Percentiles rank a stretch among this genome's conserved stretches.
These are phyloP conservation scores for Aplysia californica DNA, from an alignment of 1,140 invertebrate species.

Conservation along the genomic window DNA sequence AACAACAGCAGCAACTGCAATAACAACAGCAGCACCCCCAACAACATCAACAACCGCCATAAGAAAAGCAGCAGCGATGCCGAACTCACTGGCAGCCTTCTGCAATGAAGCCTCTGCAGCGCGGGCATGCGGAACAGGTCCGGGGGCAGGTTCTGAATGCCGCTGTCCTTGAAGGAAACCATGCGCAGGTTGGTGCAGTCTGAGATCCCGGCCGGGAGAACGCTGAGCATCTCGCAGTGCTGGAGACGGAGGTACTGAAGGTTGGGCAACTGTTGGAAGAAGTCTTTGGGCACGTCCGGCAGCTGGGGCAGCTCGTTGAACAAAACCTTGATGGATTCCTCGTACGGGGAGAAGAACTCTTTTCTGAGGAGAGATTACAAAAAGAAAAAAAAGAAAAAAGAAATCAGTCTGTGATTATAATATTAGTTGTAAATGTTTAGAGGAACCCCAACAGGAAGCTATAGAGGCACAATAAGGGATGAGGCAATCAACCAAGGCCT, in stretches of 20 bases:
- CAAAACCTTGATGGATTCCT: constrained; percentile 46
- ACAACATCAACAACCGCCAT: too few species aligned
- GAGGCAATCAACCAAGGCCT: too few species aligned
- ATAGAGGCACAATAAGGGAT: too few species aligned
- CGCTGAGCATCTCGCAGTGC: background rate
- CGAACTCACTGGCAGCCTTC: constrained; percentile 24
- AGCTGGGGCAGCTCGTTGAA: constrained; percentile 27
- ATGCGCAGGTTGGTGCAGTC: constrained; percentile 37
- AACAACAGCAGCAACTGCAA: too few species aligned
- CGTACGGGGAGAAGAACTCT: constrained; percentile 40
- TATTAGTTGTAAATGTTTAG: too few species aligned
- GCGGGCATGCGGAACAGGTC: constrained; percentile 44
- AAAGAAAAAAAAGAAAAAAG: too few species aligned
- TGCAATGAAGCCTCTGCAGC: constrained; percentile 29
- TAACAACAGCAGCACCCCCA: too few species aligned
- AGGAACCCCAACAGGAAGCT: too few species aligned
- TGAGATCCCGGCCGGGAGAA: constrained; percentile 43
- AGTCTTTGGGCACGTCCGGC: constrained; percentile 34
- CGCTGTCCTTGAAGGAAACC: constrained; percentile 34
- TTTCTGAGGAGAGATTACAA: constrained; percentile 24
- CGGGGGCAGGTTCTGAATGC: constrained; percentile 34
- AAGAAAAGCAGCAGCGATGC: too few species aligned
- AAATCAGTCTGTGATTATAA: too few species aligned
- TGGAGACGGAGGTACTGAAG: constrained; percentile 32
- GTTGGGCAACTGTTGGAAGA: constrained; percentile 49